Base-by-base conservation (phyloP, 2,797 vertebrate species). In the Rhabdophis nuchalis region DNA sequence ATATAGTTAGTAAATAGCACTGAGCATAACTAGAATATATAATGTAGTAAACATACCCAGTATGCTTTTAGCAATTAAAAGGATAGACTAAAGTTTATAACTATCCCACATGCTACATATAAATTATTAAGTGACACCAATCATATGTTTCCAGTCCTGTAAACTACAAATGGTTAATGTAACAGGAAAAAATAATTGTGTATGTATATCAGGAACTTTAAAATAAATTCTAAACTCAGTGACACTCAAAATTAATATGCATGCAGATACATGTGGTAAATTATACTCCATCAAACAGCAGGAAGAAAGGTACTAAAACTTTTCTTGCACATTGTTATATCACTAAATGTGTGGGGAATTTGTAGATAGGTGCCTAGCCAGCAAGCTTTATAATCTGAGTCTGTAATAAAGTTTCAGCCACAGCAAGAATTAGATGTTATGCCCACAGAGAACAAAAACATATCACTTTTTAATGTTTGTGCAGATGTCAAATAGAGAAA, bases 281-380 rank as follows among this genome's bases (percentile, higher is more conserved):
- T 95, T 94, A 91, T 85, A 92, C 92, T 94, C 94, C 94, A 93
- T 95, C 92, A 95, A 96, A 92, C 95, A 95, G 95, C 95, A 94
- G 94, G 95, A 92, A 87, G 85, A 92, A 93, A 95, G 95, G 91
- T 92, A 89, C 41, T 94, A 92, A 94, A 94, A 94, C 89, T 91
- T 86, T 82, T 82, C 90, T 12, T 94, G 94, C 94, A 93, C 94
- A 93, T 90, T n/a, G 92, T 89, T 92, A 93, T 95, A 94, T 92
- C 90, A 87, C 8, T 56, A 53, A 90, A 18, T 89, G 85, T 46
- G 16, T 85, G 86, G 93, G 36, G 61, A 93, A 46, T 46, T 82
- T 86, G 10, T 77, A 60, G 52, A 82, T 52, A 32, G 6, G 72
- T 91, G 85, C n/a, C 56, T 87, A 52, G 50, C 56, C 56, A 91